Conservation (phyloP, 1,140 invertebrate genomes). For the Leptonema lineaticorne region DNA sequence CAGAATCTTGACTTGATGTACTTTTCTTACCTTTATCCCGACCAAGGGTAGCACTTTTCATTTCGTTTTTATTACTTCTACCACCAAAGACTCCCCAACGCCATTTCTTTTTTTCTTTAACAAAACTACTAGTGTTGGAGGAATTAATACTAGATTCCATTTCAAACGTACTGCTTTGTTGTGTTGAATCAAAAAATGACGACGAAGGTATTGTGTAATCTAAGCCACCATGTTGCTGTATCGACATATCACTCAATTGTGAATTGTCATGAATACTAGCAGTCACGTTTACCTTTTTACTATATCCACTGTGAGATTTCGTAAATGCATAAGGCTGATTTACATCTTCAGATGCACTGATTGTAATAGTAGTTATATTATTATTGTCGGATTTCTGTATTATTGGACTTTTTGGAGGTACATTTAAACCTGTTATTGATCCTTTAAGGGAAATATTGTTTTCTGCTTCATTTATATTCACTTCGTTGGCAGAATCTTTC, state of each 20-base stretch:
- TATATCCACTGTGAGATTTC: slow-evolving; percentile 23
- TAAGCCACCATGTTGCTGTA: slow-evolving; percentile 38
- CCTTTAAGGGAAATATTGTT: slow-evolving; percentile 35
- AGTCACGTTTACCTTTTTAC: slow-evolving; percentile 23
- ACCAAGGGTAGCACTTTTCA: slow-evolving; percentile 65
- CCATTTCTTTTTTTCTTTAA: slow-evolving; percentile 62
- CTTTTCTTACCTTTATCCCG: slow-evolving; percentile 58
- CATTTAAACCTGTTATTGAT: slow-evolving; percentile 25
- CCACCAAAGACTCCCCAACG: slow-evolving; percentile 65
- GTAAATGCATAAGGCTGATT: slow-evolving; percentile 25
- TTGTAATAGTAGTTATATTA: slow-evolving; percentile 52
- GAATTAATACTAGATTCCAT: slow-evolving; percentile 39
- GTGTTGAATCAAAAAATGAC: slow-evolving; percentile 47
- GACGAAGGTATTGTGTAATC: slow-evolving; percentile 46
- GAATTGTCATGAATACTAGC: slow-evolving; percentile 40
- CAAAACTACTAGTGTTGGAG: slow-evolving; percentile 44
- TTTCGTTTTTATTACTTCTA: slow-evolving; percentile 57
- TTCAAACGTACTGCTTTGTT: slow-evolving; percentile 43
- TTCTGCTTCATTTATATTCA: slow-evolving; percentile 20
- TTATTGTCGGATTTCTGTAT: slow-evolving; percentile 44
- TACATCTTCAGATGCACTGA: slow-evolving; percentile 43
- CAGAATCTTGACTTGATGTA: slow-evolving; percentile 51
- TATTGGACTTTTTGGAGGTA: slow-evolving; percentile 1
- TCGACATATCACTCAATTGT: slow-evolving; percentile 39
- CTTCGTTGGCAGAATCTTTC: slow-evolving; percentile 23